Base-by-base conservation (phyloP, 2,888 invertebrate genomes). In the Drosophila subsilvestris region DNA sequence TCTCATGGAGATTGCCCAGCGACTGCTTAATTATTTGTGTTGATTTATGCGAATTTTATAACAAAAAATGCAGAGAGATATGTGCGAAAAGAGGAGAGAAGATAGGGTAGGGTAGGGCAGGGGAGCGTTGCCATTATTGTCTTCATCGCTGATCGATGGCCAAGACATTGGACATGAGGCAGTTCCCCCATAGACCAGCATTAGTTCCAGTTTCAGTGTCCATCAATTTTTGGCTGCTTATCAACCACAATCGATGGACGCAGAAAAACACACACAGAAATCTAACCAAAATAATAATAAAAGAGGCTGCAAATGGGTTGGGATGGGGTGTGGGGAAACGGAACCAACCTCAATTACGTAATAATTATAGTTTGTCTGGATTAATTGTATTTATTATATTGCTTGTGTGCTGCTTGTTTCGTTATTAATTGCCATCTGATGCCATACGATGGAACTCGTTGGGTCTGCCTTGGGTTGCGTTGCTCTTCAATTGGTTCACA, bases 11-110 rank as follows among this genome's bases (percentile, higher is more conserved):
- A 71, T 51, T 57, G 63, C 56, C 58, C 59, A 58, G 69, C 79
- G 73, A 75, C 71, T 75, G 72, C 72, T 70, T 79, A 80, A 80
- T 85, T 84, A 84, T 86, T 75, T 79, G 76, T 60, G 69, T 79
- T 88, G 85, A 86, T 88, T 86, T 88, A 88, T 86, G 85, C 86
- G 84, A 88, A 76, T 76, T 79, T 86, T 86, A 74, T 75, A 76
- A 76, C 68, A 61, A 69, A 69, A 70, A 74, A 63, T 72, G 59
- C 68, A 59, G 37, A 43, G 58, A 49, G 25, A 20, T 22, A 44
- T 0, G 6, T 5, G 32, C 32, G 32, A 32, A 32, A 14, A 32
- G 12, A 37, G 42, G 53, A 22, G 48, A 44, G 49, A 32, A 48
- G 58, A 55, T 59, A 3, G 55, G 56, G 29, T 53, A 17, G 12